Conservation (phyloP, 2,888 invertebrate species). For the Eudasyphora cyanicolor region DNA sequence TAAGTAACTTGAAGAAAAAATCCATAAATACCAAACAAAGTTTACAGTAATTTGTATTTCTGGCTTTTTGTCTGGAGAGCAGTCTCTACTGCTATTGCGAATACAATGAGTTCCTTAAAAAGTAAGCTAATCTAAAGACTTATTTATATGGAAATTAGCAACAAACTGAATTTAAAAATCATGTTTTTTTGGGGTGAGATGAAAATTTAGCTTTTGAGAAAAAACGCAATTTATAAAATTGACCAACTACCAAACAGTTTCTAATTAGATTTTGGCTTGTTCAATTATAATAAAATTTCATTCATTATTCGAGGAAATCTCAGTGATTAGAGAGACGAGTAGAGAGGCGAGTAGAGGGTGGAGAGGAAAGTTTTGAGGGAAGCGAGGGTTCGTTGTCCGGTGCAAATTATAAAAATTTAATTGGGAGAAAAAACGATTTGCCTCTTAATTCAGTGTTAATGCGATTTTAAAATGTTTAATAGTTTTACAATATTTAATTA, state of each 20-base stretch:
- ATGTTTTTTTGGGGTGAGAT: neutral
- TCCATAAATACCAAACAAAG: too few species aligned
- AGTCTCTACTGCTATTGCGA: too few species aligned
- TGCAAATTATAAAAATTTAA: conserved; percentile 14
- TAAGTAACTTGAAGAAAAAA: too few species aligned
- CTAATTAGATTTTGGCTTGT: neutral
- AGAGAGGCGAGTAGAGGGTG: too few species aligned
- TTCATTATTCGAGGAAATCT: too few species aligned
- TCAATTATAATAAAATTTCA: too few species aligned
- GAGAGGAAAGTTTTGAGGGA: neutral
- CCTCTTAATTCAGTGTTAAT: conserved; percentile 7
- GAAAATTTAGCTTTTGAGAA: neutral
- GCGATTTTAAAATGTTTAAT: conserved; percentile 2
- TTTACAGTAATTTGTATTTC: too few species aligned
- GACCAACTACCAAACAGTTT: neutral
- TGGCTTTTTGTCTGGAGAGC: too few species aligned
- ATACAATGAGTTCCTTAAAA: neutral
- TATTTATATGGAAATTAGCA: conserved; percentile 5
- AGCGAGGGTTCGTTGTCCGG: too few species aligned
- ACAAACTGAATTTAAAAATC: neutral
- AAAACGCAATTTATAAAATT: neutral
- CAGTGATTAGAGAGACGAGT: too few species aligned
- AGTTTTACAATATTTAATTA: neutral
- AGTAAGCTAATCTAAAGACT: neutral
- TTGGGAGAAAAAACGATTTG: neutral